Evolutionary conservation across 2,888 invertebrate species (phyloP).

Genomic region (Entomobrya multifasciata): DNA sequence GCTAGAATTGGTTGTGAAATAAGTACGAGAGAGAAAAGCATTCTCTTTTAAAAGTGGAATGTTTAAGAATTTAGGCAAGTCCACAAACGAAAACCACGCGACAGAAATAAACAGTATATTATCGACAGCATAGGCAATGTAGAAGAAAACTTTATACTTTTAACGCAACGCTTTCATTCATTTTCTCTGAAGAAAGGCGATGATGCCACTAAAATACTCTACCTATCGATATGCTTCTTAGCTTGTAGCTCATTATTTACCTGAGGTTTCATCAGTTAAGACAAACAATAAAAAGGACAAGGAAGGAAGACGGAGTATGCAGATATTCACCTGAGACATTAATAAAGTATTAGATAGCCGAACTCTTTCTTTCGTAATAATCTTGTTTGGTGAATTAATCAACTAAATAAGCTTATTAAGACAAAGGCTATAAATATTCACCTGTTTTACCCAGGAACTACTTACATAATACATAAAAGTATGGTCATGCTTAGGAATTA

Average conservation of each 20-base stretch:
- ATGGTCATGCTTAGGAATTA: not conserved
- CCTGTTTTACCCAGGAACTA: not conserved
- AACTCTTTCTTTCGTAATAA: conserved; percentile 49
- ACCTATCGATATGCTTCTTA: no score
- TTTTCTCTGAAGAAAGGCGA: no score
- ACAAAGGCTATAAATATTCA: conserved; percentile 1
- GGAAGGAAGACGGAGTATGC: not conserved
- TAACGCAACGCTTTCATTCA: no score
- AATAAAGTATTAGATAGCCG: conserved; percentile 38
- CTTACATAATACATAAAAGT: not conserved
- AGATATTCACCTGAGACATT: not conserved
- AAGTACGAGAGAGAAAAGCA: no score
- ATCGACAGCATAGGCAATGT: no score
- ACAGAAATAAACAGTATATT: no score
- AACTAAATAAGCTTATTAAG: conserved; percentile 61
- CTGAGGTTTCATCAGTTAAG: conserved; percentile 72
- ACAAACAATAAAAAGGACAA: conserved; percentile 70
- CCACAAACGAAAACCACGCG: no score
- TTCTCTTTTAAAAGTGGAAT: no score
- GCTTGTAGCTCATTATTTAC: conserved; percentile 59
- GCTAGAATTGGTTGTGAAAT: no score
- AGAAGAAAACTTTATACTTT: no score
- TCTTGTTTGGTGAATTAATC: conserved; percentile 72
- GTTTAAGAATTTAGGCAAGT: no score
- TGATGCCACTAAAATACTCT: not conserved